These are phyloP conservation scores for Armadillidium nasatum DNA, from an alignment of 1,140 invertebrate genomes.

Conservation along the genomic window DNA sequence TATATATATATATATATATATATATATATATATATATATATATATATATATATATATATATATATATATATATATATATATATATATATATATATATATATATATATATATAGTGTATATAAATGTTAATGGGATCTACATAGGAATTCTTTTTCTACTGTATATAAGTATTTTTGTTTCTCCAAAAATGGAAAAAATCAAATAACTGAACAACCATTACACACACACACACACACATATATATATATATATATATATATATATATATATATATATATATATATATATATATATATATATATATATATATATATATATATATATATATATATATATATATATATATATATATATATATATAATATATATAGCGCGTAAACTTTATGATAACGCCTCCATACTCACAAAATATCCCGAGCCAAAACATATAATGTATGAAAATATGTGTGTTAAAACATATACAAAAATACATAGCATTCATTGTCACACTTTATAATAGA, in stretches of 20 bases:
- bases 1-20: background rate
- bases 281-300: conserved; percentile 3
- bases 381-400: too few relatives aligned
- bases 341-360: too few relatives aligned
- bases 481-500: background rate
- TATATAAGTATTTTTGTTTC: background rate
- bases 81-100: conserved; percentile 18
- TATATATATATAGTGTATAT: conserved; percentile 13
- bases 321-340: background rate
- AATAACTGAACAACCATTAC: background rate
- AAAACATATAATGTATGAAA: too few relatives aligned
- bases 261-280: background rate
- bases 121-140: background rate
- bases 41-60: conserved; percentile 14
- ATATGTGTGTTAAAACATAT: conserved; percentile 6
- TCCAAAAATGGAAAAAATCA: background rate
- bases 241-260: background rate
- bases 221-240: background rate
- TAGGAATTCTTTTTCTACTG: too few relatives aligned
- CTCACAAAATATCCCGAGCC: too few relatives aligned
- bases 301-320: conserved; percentile 20
- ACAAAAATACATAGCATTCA: background rate
- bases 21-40: background rate
- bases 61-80: conserved; percentile 18
- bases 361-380: too few relatives aligned